These are phyloP conservation scores for Parelbella ahira DNA, from an alignment of 2,888 invertebrate genomes.

Conservation along the genomic window DNA sequence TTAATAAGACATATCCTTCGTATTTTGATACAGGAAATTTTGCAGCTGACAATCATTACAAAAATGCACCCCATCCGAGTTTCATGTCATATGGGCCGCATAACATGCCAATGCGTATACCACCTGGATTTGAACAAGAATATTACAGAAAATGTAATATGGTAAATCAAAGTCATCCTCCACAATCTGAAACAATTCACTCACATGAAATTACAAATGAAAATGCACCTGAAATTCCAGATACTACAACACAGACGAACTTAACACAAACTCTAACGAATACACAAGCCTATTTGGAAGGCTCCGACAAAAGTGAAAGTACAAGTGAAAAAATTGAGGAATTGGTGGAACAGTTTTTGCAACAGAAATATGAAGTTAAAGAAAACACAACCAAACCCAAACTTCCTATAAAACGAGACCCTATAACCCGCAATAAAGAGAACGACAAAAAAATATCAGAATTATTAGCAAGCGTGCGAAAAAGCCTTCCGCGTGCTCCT, in stretches of 20 bases:
- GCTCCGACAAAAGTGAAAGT: slow-evolving; percentile 5
- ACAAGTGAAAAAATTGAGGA: slow-evolving; percentile 12
- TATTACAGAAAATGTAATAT: slow-evolving; percentile 40
- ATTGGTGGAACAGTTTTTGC: slow-evolving; percentile 9
- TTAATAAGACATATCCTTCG: slow-evolving; percentile 49
- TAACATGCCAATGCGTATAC: slow-evolving; percentile 41
- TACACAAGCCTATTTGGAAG: slow-evolving; percentile 4
- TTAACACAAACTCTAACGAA: slow-evolving; percentile 36
- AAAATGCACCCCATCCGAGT: slow-evolving; percentile 46
- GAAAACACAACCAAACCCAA: neutral
- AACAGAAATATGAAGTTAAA: slow-evolving; percentile 5
- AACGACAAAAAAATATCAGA: too few relatives aligned
- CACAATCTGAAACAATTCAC: slow-evolving; percentile 14
- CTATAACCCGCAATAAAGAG: too few relatives aligned
- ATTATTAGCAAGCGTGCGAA: too few relatives aligned
- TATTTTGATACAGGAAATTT: slow-evolving; percentile 74
- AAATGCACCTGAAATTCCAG: slow-evolving; percentile 40
- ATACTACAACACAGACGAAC: slow-evolving; percentile 48
- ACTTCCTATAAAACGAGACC: too few relatives aligned
- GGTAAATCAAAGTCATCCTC: slow-evolving; percentile 30
- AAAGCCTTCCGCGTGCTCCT: too few relatives aligned
- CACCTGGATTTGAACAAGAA: slow-evolving; percentile 68
- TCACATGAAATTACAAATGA: too few relatives aligned
- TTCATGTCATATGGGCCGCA: slow-evolving; percentile 28
- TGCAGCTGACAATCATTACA: slow-evolving; percentile 64